These are phyloP conservation scores for Pocillopora grandis DNA, from an alignment of 92 coral and sea anemone genomes.

Conservation along the genomic window DNA sequence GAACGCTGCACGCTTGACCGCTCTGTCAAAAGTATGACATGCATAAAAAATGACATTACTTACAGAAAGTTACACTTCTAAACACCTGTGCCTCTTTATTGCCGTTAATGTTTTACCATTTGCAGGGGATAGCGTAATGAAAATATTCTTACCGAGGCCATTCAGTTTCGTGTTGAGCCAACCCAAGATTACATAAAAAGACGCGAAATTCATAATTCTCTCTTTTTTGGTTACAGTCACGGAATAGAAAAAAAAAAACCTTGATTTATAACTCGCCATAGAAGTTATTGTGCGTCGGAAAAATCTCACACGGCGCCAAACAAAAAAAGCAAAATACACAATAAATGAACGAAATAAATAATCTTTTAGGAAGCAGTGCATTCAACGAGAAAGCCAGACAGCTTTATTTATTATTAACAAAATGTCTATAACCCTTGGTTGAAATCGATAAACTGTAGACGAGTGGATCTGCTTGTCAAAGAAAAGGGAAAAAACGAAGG, in stretches of 20 bases:
- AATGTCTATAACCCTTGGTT: slow-evolving; percentile 16
- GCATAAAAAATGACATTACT: background rate
- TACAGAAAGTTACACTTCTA: background rate
- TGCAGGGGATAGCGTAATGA: background rate
- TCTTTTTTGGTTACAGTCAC: background rate
- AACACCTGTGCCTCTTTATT: slow-evolving; percentile 15
- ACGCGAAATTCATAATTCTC: too few species aligned
- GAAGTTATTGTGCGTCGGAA: background rate
- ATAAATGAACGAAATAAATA: background rate
- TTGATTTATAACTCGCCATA: background rate
- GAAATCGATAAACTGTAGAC: background rate
- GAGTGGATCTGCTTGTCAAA: background rate
- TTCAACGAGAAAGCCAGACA: slow-evolving; percentile 3
- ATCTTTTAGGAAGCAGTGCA: slow-evolving; percentile 5
- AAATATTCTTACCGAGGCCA: background rate
- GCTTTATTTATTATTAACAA: slow-evolving; percentile 24
- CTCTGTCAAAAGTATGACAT: background rate
- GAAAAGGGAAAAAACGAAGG: background rate
- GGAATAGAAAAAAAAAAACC: background rate
- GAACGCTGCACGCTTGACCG: background rate
- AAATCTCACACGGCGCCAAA: slow-evolving; percentile 11
- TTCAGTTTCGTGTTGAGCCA: background rate
- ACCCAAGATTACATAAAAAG: background rate
- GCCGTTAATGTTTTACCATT: background rate
- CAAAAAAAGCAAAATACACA: background rate